These are phyloP conservation scores for Hassar affinis DNA, from an alignment of 2,113 vertebrate species.

Conservation along the genomic window DNA sequence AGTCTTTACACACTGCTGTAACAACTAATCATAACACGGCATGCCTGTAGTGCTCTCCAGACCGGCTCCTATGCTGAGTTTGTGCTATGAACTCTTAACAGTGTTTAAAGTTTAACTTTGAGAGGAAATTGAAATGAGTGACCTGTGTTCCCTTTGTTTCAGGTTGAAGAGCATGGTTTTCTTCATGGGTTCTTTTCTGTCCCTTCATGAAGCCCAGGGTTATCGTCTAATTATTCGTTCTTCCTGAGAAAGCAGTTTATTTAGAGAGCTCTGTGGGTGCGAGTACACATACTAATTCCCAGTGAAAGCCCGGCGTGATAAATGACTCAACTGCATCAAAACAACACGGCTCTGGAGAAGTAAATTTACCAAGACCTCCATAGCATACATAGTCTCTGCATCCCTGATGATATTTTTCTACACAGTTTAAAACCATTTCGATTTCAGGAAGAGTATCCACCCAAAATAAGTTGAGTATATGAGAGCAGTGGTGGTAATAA, in stretches of 20 bases:
- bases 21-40: conserved; percentile 31
- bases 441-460: not conserved
- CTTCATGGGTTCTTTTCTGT: conserved; percentile 25
- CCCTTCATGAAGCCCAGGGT: conserved; percentile 26
- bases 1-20: conserved; percentile 10
- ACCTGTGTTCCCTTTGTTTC: conserved; percentile 5
- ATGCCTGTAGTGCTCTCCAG: conserved; percentile 29
- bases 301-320: conserved; percentile 35
- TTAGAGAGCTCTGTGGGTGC: conserved; percentile 33
- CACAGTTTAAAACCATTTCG: not conserved
- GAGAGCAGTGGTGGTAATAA: not conserved
- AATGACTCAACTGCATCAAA: conserved; percentile 32
- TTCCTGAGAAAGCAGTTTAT: conserved; percentile 37
- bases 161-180: conserved; percentile 18
- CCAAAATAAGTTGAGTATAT: not conserved
- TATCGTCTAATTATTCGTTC: conserved; percentile 41
- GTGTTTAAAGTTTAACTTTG: conserved; percentile 10
- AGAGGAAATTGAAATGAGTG: conserved; percentile 26
- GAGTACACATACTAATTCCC: conserved; percentile 34
- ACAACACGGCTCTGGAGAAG: conserved; percentile 37
- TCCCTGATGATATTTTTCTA: not conserved
- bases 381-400: not conserved
- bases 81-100: conserved; percentile 8
- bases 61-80: not conserved
- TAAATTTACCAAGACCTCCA: conserved; percentile 38